Evolutionary conservation across 2,888 invertebrate genomes (phyloP), one percentile per base, ranked within the genome.

Genomic region (Calliscelio sp.): DNA sequence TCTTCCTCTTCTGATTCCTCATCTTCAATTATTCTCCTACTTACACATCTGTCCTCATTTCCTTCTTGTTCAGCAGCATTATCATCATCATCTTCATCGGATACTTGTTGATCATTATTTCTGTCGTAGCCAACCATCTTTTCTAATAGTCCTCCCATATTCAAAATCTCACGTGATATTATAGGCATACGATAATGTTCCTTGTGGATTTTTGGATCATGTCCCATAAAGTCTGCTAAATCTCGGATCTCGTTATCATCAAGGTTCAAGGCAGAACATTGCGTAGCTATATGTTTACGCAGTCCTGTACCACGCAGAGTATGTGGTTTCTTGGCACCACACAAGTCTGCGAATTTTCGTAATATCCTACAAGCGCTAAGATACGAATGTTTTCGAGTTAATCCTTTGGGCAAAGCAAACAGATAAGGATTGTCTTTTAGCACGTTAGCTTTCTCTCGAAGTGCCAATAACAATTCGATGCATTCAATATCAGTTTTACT

Each of bases 281-380:
- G 14, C 0, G 81, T 84, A 8, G 84, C 84, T 4, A 77, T 24
- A 14, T 84, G 84, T 49, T 84, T 80, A 24, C 84, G 14, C 5
- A 84, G 41, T 0, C 10, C 0, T 0, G 81, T 85, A 1, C 70
- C 74, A 16, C 63, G 38, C n/a, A 85, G 25, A 4, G 59, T 41
- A 3, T 49, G 10, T 3, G 38, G 44, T 16, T 51, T 32, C 49
- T 53, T 5, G 2, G 68, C 53, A 32, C 70, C 65, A 20, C 61
- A 81, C 3, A 24, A 14, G 0, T 0, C 2, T 6, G 70, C 38
- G n/a, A 46, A 78, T 10, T 35, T 25, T 1, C 44, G 7, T 70
- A 85, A 63, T n/a, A 74, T 18, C 4, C 4, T 38, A 16, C 68
- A 85, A 14, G 75, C 59, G 8, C 11, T 20, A 0, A 28, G 2